Evolutionary conservation across 1,140 invertebrate genomes (phyloP), one percentile per base, ranked within the genome.

Genomic region (Zaprionus kolodkinae): DNA sequence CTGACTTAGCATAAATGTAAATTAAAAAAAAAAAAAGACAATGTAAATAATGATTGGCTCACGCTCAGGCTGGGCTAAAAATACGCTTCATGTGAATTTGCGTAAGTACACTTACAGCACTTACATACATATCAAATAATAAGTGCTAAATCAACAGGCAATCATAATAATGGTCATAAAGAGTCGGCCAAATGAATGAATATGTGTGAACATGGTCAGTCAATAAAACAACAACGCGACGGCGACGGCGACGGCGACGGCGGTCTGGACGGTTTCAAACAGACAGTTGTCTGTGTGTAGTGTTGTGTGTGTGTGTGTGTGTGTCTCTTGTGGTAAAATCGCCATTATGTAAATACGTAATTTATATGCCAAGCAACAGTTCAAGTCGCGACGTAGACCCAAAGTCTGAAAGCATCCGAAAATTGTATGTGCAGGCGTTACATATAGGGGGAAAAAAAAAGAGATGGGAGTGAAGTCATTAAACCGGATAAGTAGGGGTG

Each of bases 81-180:
- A 55, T 52, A 79, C n/a, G 35, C 3, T n/a, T 25, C 15, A 52
- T 70, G 71, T 63, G 55, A 72, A 80, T 85, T 85, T 85, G 77
- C 81, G 81, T 63, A 85, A 77, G 65, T 77, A 75, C 68, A 75
- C 68, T 54, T 65, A 52, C 43, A 25, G n/a, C 27, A 36, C 52
- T 52, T 52, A 69, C 40, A 15, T 45, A 77, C 54, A 84, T 84
- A 80, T 40, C 79, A 77, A 73, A 68, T 64, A 70, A 36, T 63
- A 40, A 77, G 50, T 79, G 77, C 69, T 72, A 74, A 86, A 74
- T 76, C 66, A 59, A 57, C 50, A 55, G 72, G 60, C 84, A 79
- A 80, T 88, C 80, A 88, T 87, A 79, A 80, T 80, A 87, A 80
- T 88, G 80, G 63, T 76, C 76, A 79, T 88, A 87, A 79, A 50